Conservation (phyloP, 2,113 vertebrate species). For the Electrona antarctica region DNA sequence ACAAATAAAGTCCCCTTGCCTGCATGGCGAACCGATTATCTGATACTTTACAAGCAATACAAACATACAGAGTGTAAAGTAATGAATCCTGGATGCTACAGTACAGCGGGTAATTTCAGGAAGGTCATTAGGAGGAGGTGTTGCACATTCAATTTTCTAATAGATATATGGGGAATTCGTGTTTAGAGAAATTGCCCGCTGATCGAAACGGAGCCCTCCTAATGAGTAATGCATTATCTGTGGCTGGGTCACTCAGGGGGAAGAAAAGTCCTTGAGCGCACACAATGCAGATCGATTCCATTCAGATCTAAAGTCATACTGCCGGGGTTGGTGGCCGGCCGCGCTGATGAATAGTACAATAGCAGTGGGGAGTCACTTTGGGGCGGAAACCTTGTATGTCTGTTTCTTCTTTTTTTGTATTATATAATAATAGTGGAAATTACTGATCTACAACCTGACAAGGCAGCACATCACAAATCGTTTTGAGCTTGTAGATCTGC, state of each 20-base stretch:
- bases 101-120: neutral
- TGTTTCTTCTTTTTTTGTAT: too few species aligned
- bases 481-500: too few species aligned
- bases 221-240: constrained; percentile 1
- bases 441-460: too few species aligned
- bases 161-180: neutral
- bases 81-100: neutral
- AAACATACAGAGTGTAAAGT: neutral
- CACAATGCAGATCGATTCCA: constrained; percentile 1
- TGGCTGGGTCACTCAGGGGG: neutral
- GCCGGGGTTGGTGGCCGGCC: neutral
- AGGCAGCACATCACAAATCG: too few species aligned
- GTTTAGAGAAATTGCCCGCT: neutral
- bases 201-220: neutral
- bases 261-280: neutral
- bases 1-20: too few species aligned
- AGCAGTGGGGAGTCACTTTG: neutral
- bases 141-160: neutral
- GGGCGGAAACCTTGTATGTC: neutral
- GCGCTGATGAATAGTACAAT: neutral
- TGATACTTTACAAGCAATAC: neutral
- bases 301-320: neutral
- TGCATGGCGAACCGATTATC: neutral
- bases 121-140: neutral
- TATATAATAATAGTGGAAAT: too few species aligned